These are phyloP conservation scores for Hypomecis atomaria DNA, from an alignment of 2,888 invertebrate genomes.

Conservation along the genomic window DNA sequence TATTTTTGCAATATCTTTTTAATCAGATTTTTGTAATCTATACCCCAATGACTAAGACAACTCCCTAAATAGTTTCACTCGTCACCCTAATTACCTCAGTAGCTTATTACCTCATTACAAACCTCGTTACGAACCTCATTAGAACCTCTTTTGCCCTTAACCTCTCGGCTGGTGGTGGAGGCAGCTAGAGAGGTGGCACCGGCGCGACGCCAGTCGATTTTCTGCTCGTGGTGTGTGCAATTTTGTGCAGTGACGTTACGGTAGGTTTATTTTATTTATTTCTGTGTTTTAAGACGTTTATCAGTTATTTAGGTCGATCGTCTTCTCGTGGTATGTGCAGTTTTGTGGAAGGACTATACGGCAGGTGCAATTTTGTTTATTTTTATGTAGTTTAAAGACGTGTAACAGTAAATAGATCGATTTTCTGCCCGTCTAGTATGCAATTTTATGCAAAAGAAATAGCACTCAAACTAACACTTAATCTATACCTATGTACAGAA, in stretches of 20 bases:
- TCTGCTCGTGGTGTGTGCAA: constrained; percentile 22
- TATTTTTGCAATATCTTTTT: too few species aligned
- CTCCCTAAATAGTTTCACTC: neutral
- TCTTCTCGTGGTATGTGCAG: neutral
- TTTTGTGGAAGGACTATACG: constrained; percentile 3
- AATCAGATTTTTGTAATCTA: too few species aligned
- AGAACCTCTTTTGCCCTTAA: constrained; percentile 17
- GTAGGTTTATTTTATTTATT: constrained; percentile 21
- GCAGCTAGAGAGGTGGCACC: constrained; percentile 17
- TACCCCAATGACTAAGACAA: neutral
- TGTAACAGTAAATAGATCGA: neutral
- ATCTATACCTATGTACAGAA: too few species aligned
- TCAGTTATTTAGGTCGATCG: neutral
- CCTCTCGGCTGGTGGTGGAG: constrained; percentile 22
- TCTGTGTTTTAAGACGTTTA: neutral
- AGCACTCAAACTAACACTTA: too few species aligned
- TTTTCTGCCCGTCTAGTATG: neutral
- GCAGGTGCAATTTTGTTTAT: constrained; percentile 19
- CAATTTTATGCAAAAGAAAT: too few species aligned
- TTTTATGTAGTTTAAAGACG: neutral
- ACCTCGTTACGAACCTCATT: neutral
- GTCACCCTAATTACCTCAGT: constrained; percentile 12
- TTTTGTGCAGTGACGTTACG: constrained; percentile 28
- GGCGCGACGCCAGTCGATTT: constrained; percentile 24
- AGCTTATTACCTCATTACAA: constrained; percentile 1